Base-by-base conservation (phyloP, 2,797 vertebrate genomes). In the Apogon hyalosoma region DNA sequence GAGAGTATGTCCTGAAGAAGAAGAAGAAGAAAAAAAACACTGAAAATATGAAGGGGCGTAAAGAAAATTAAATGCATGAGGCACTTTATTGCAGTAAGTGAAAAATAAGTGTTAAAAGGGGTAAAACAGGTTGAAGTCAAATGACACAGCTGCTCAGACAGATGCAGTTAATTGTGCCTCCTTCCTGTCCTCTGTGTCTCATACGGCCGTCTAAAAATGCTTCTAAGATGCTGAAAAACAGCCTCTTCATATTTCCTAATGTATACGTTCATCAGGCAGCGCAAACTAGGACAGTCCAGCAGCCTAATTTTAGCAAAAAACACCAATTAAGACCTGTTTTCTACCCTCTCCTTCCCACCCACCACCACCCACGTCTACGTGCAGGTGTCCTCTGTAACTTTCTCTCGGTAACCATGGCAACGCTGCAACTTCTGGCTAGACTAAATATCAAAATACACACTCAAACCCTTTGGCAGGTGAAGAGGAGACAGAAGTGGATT, bases 331-430 rank as follows among this genome's bases (percentile, higher is more conserved):
- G 39, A 70, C 24, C n/a, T 18, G 3, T 52, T 75, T 50, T 63
- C 55, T 43, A 43, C 16, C 54, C 51, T 63, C 18, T 59, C 54
- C 45, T 24, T 24, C 4, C 79, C 70, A 63, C 46, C 77, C 57
- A 68, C 59, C 49, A 57, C 51, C 69, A 36, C 63, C 66, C 69
- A 73, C 63, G 2, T 70, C 12, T 71, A 8, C 56, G 56, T 69
- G 38, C 76, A 68, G 80, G 67, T 82, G 65, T 39, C 58, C 28
- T 50, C n/a, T n/a, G n/a, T n/a, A 24, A 57, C 48, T 53, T 73
- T 38, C 36, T 68, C 31, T 69, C 16, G 1, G 75, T 88, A 79
- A 77, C 88, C 85, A 89, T 89, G 64, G 73, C 60, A 86, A 87
- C 85, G 43, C 41, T 36, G 41, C 46, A 77, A 73, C 69, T 58